Percentiles rank a stretch among this genome's conserved stretches.
Conservation (phyloP, 2,113 vertebrate species). For the Oryctolagus cuniculus region mOryCun1.1 NC_091449.1:15792001-15792500, state of each 20-base stretch:
- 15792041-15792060: no score
- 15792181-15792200: background rate
- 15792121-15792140: no score
- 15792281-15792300: constrained; percentile 3
- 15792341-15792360: background rate
- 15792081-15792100: no score
- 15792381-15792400: background rate
- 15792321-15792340: background rate
- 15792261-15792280: constrained; percentile 32
- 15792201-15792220: background rate
- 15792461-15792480: background rate
- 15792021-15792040: no score
- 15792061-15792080: no score
- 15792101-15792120: no score
- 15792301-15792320: constrained; percentile 39
- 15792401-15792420: constrained; percentile 17
- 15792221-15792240: background rate
- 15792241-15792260: background rate
- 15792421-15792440: background rate
- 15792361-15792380: background rate
- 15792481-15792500: constrained; percentile 41
- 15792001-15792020: no score
- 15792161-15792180: no score
- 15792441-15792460: background rate
- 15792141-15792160: no score